Conservation (phyloP, 2,113 vertebrate species). For the Mungos mungo region DNA sequence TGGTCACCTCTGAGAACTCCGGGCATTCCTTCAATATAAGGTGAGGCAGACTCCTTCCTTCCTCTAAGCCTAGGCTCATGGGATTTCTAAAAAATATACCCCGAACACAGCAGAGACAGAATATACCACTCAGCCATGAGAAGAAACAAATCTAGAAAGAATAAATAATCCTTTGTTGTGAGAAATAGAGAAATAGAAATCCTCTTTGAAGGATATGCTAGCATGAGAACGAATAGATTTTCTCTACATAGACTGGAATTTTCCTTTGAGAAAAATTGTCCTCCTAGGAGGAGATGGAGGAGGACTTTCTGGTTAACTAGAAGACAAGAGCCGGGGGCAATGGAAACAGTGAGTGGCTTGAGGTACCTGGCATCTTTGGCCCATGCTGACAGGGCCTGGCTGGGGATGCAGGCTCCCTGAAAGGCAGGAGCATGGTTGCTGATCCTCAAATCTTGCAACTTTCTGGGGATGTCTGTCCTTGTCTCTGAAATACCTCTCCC, state of each 20-base stretch:
- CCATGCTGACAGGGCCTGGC: background rate
- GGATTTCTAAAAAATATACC: background rate
- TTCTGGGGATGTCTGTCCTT: background rate
- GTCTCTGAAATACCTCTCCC: background rate
- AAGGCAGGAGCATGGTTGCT: background rate
- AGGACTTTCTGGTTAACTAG: background rate
- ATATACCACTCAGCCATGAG: background rate
- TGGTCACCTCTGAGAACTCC: background rate
- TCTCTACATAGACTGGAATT: background rate
- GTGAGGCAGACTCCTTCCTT: background rate
- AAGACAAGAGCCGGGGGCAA: background rate
- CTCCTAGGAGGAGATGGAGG: background rate
- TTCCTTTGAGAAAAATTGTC: constrained; percentile 22
- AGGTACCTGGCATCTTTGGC: background rate
- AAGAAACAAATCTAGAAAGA: constrained; percentile 31
- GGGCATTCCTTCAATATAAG: background rate
- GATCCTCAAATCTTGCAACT: background rate
- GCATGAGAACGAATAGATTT: background rate
- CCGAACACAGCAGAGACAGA: constrained; percentile 22
- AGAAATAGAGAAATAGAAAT: too few relatives aligned
- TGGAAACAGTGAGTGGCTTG: background rate
- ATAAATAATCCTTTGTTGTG: background rate
- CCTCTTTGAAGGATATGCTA: constrained; percentile 18
- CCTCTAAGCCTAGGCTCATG: background rate
- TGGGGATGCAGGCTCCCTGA: background rate